Evolutionary conservation across 2,113 vertebrate species (phyloP), one percentile per base, ranked within the genome.

Genomic region (Stigmatopora argus): DNA sequence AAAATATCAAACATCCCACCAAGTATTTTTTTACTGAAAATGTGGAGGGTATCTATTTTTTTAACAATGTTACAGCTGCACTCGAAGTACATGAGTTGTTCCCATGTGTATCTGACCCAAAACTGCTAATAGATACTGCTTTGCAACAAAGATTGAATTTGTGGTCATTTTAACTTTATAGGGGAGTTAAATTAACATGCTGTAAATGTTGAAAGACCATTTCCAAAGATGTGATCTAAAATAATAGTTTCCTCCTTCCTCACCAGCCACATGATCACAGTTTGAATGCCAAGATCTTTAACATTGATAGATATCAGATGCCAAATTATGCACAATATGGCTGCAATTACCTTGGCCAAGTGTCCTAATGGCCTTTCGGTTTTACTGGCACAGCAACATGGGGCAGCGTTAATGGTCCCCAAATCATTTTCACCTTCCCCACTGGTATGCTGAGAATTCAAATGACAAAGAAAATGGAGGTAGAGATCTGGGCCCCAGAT

Each of bases 381-480:
- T 74, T 70, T 62, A 74, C 61, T 64, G 67, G 64, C 61, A 47
- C 66, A 53, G 67, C 57, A 18, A 70, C 75, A 71, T 66, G 66
- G 71, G 78, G 72, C 55, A 23, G 66, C 55, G 49, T 67, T 84
- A 79, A 86, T 76, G 67, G 70, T 66, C 76, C 46, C 49, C 21
- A 19, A 80, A 78, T 84, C 66, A 77, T 82, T 87, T 83, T 81
- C 77, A 80, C 78, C 81, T 84, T 74, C 77, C 71, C 74, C 62
- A 7, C 65, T 61, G 62, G 55, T 71, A 82, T 31, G 71, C 72
- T 73, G 75, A 65, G 72, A 81, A 79, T 81, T 83, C 73, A 83
- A 69, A 82, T 75, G 67, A 78, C 71, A 67, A 66, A 71, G 67
- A 70, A 72, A 69, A 46, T 18, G 3, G 21, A 49, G 35, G 62